These are phyloP conservation scores for Pristionchus maxplancki DNA, from an alignment of 2,888 invertebrate genomes.

Conservation along the genomic window DNA sequence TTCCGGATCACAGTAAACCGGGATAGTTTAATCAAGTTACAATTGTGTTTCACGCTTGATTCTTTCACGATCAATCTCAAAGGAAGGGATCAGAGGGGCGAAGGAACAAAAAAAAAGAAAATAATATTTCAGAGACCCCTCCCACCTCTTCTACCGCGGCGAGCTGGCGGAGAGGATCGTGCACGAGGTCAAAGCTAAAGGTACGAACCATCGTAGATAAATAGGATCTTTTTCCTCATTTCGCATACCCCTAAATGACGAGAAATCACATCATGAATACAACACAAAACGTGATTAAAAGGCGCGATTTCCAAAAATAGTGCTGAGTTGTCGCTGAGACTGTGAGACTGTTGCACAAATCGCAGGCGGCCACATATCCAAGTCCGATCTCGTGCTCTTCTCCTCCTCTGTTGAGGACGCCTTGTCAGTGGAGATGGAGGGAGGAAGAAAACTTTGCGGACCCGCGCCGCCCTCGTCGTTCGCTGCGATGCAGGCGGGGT, in stretches of 20 bases:
- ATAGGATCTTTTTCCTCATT: not conserved
- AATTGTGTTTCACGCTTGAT: too few relatives aligned
- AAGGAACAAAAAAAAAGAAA: too few relatives aligned
- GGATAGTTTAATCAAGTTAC: too few relatives aligned
- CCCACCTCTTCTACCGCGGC: slow-evolving; percentile 58
- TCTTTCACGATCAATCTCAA: too few relatives aligned
- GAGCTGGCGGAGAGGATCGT: slow-evolving; percentile 53
- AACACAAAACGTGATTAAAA: too few relatives aligned
- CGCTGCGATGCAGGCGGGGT: not conserved
- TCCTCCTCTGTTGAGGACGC: slow-evolving; percentile 7
- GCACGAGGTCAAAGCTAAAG: slow-evolving; percentile 52
- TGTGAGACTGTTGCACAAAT: too few relatives aligned
- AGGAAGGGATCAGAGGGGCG: too few relatives aligned
- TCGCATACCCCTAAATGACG: too few relatives aligned
- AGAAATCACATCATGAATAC: too few relatives aligned
- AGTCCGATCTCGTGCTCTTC: slow-evolving; percentile 50
- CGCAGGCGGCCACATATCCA: slow-evolving; percentile 48
- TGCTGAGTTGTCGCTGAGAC: too few relatives aligned
- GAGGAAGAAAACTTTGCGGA: not conserved
- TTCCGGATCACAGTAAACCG: not conserved
- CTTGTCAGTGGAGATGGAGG: not conserved
- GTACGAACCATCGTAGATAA: not conserved
- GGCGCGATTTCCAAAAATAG: too few relatives aligned
- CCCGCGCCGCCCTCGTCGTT: slow-evolving; percentile 40
- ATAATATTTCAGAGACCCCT: slow-evolving; percentile 58